phyloP scores from a whole-genome alignment of 2,888 invertebrate genomes.

The Tyria jacobaeae region DNA sequence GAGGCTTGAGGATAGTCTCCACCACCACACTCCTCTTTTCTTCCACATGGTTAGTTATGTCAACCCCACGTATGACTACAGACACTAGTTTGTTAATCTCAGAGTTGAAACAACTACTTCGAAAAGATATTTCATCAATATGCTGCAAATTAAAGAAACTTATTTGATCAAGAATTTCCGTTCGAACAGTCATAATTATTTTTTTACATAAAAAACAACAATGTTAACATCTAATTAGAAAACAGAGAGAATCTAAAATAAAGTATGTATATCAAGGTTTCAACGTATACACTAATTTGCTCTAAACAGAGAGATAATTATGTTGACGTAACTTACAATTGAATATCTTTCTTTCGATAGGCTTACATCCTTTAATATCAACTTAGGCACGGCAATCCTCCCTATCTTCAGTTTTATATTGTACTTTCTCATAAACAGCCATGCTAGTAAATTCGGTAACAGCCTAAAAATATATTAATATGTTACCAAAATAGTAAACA shows the following conservation, averaged over 20 bases:
- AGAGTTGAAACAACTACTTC: constrained; percentile 95
- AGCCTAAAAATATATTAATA: constrained; percentile 86
- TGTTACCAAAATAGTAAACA: constrained; percentile 57
- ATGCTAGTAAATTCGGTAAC: constrained; percentile 91
- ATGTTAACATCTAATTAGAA: not conserved
- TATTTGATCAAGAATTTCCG: not conserved
- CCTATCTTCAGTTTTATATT: constrained; percentile 93
- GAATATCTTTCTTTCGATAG: constrained; percentile 93
- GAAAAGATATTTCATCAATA: constrained; percentile 93
- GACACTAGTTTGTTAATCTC: constrained; percentile 94
- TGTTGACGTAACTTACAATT: constrained; percentile 85
- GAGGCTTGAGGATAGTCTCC: constrained; percentile 80
- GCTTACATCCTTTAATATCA: constrained; percentile 92
- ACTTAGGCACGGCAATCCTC: constrained; percentile 92
- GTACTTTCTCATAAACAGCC: constrained; percentile 93
- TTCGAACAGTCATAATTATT: too few species aligned
- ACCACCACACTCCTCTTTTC: constrained; percentile 76
- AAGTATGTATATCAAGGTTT: not conserved
- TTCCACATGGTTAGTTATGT: constrained; percentile 92
- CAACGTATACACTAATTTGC: not conserved
- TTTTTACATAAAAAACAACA: not conserved
- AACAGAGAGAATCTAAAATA: not conserved
- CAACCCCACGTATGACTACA: constrained; percentile 92
- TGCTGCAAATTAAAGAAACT: constrained; percentile 84
- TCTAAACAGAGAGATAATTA: constrained; percentile 17